Evolutionary conservation across 2,888 invertebrate genomes (phyloP).

Genomic region (Microctonus aethiopoides): DNA sequence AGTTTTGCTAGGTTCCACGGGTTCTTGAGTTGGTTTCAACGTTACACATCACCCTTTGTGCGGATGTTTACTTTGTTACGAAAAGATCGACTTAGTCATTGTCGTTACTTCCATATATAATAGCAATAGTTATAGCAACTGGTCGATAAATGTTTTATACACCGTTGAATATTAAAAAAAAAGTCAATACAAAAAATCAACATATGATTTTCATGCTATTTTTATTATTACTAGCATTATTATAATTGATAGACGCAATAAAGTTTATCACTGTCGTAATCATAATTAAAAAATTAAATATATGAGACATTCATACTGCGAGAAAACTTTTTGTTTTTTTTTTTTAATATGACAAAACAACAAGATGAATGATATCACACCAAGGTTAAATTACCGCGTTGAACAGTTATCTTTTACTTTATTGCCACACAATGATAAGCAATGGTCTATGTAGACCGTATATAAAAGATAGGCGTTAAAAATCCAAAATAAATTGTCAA

Average conservation of each 20-base stretch:
- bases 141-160: not conserved
- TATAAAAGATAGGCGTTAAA: not conserved
- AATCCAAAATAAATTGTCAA: constrained; percentile 16
- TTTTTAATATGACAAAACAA: not conserved
- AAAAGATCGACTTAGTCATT: constrained; percentile 10
- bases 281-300: not conserved
- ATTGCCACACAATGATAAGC: constrained; percentile 5
- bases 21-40: constrained; percentile 13
- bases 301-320: not conserved
- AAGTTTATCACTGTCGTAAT: too few species aligned
- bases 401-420: constrained; percentile 11
- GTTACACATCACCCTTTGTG: constrained; percentile 16
- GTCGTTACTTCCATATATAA: not conserved
- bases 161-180: too few species aligned
- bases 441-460: not conserved
- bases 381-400: not conserved
- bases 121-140: not conserved
- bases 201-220: too few species aligned
- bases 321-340: not conserved
- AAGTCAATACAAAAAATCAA: too few species aligned
- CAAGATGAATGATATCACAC: not conserved
- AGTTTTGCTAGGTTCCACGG: constrained; percentile 9
- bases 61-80: constrained; percentile 12
- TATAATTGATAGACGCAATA: too few species aligned
- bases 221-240: too few species aligned